Conservation (phyloP, 2,113 vertebrate species). For the Kryptolebias marmoratus region DNA sequence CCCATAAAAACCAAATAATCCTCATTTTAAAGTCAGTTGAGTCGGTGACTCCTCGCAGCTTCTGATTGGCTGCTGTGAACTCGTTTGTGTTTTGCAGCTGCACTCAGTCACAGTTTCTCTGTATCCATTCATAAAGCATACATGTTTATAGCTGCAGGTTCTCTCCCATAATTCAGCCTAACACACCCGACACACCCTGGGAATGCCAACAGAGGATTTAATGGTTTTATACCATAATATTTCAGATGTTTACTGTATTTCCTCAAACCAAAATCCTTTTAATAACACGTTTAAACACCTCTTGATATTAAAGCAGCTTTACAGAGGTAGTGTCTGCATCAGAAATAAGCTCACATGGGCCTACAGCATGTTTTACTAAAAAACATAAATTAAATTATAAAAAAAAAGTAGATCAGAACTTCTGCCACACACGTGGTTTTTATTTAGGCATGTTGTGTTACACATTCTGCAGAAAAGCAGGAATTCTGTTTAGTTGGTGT, state of each 20-base stretch:
- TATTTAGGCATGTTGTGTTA: conserved; percentile 15
- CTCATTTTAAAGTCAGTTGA: neutral
- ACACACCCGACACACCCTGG: neutral
- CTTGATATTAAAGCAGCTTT: neutral
- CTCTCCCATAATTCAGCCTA: neutral
- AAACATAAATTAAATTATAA: neutral
- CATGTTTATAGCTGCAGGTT: neutral
- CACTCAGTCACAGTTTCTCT: neutral
- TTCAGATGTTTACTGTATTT: no score
- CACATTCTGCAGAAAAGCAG: neutral
- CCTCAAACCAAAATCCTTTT: neutral
- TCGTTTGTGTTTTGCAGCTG: neutral
- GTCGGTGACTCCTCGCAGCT: conserved; percentile 15
- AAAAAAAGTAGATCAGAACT: conserved; percentile 29
- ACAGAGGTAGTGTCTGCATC: neutral
- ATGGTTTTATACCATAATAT: neutral
- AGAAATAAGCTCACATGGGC: neutral
- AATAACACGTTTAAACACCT: neutral
- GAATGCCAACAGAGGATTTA: neutral
- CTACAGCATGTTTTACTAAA: conserved; percentile 13
- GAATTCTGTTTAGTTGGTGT: neutral
- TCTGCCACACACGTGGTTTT: conserved; percentile 37
- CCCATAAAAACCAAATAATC: conserved; percentile 1
- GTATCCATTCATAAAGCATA: neutral
- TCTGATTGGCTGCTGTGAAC: conserved; percentile 2